phyloP scores from a whole-genome alignment of 2,797 vertebrate genomes.

The Notoglanidium macrostoma region DNA sequence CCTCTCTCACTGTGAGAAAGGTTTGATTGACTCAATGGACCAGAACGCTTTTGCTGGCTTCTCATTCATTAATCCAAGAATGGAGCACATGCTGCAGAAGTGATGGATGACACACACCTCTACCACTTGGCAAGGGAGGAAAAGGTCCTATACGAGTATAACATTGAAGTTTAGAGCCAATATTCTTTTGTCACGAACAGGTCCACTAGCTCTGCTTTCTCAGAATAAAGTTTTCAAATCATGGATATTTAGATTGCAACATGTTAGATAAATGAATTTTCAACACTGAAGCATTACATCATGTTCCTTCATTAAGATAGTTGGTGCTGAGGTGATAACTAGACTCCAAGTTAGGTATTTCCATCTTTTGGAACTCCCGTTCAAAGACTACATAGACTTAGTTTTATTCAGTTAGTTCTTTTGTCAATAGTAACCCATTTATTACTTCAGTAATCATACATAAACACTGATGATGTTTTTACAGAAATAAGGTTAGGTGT shows the following conservation, averaged over 20 bases:
- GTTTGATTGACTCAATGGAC: conserved; percentile 98
- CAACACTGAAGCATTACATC: conserved; percentile 1
- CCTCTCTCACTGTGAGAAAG: conserved; percentile 92
- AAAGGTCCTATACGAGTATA: conserved; percentile 2
- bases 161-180: conserved; percentile 15
- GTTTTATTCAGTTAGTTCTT: conserved; percentile 12
- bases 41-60: conserved; percentile 90
- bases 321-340: neutral
- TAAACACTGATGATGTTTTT: conserved; percentile 11
- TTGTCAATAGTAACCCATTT: conserved; percentile 8
- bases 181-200: conserved; percentile 28
- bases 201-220: conserved; percentile 16
- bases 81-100: conserved; percentile 87
- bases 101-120: conserved; percentile 60
- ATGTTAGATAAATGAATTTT: neutral
- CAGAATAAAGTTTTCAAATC: conserved; percentile 19
- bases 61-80: conserved; percentile 92
- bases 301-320: neutral
- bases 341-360: neutral
- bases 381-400: conserved; percentile 28
- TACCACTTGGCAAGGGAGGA: neutral
- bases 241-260: conserved; percentile 26
- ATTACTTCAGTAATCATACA: conserved; percentile 1
- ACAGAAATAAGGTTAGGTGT: conserved; percentile 6
- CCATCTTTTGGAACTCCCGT: conserved; percentile 21